These are phyloP conservation scores for Apis cerana DNA, from an alignment of 1,140 invertebrate genomes.

Conservation along the genomic window DNA sequence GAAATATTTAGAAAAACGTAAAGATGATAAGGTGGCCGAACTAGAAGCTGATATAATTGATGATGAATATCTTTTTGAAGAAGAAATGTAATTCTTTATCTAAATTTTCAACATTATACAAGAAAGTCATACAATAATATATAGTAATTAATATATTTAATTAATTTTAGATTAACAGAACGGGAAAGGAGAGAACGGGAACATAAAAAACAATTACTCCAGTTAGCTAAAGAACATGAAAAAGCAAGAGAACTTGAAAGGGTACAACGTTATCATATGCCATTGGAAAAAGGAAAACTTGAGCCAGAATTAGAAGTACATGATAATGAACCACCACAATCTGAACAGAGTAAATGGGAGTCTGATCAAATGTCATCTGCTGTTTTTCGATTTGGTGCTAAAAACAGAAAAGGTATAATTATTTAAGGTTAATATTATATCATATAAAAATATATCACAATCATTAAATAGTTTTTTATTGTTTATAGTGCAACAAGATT, in stretches of 20 bases:
- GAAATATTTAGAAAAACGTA: slow-evolving; percentile 97
- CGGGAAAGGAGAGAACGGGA: slow-evolving; percentile 91
- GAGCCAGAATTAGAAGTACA: slow-evolving; percentile 87
- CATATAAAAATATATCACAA: no score
- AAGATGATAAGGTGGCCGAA: slow-evolving; percentile 98
- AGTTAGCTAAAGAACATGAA: slow-evolving; percentile 97
- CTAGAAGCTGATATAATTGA: slow-evolving; percentile 97
- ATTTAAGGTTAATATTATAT: no score
- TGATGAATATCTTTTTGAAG: slow-evolving; percentile 97
- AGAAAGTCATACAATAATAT: slow-evolving; percentile 5
- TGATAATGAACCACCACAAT: slow-evolving; percentile 94
- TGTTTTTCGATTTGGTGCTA: slow-evolving; percentile 95
- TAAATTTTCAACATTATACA: background rate
- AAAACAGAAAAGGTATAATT: slow-evolving; percentile 86
- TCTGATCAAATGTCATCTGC: slow-evolving; percentile 98
- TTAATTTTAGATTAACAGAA: slow-evolving; percentile 88
- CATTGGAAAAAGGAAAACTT: slow-evolving; percentile 85
- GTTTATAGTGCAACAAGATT: slow-evolving; percentile 86
- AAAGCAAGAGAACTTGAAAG: slow-evolving; percentile 95
- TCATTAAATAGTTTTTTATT: slow-evolving; percentile 53
- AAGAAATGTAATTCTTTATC: slow-evolving; percentile 86
- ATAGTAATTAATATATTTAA: background rate
- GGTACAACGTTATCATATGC: slow-evolving; percentile 96
- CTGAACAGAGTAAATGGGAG: slow-evolving; percentile 99
- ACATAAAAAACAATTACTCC: slow-evolving; percentile 95